Conservation (phyloP, 2,888 invertebrate species). For the Heliconius erato region DNA sequence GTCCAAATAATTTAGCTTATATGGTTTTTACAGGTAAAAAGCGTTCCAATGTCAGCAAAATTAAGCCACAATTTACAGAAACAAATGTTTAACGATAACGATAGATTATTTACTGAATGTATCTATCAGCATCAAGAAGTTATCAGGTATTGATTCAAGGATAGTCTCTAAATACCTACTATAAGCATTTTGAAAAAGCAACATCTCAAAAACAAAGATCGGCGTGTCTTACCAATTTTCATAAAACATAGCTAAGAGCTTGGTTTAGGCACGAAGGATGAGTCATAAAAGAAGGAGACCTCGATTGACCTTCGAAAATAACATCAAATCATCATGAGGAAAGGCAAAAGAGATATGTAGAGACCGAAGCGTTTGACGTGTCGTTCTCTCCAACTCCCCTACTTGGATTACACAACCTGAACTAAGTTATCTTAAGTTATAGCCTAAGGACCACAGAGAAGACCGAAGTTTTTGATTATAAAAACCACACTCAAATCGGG, state of each 20-base stretch:
- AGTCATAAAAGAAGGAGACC: too few species aligned
- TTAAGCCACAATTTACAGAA: conserved; percentile 50
- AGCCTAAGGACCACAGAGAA: too few species aligned
- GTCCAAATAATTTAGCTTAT: neutral
- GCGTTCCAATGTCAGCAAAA: conserved; percentile 55
- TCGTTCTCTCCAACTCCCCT: too few species aligned
- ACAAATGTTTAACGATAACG: conserved; percentile 59
- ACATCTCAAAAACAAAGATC: neutral
- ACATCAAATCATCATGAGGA: too few species aligned
- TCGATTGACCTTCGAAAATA: too few species aligned
- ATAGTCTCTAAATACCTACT: neutral
- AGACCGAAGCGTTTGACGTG: too few species aligned
- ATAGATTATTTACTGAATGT: conserved; percentile 66
- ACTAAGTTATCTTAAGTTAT: too few species aligned
- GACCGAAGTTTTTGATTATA: too few species aligned
- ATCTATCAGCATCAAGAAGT: conserved; percentile 74
- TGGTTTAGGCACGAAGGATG: too few species aligned
- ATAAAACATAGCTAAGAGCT: neutral
- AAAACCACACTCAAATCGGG: too few species aligned
- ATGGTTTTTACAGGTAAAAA: conserved; percentile 61
- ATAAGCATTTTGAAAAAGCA: neutral
- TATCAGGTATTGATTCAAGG: conserved; percentile 58
- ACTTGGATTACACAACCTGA: too few species aligned
- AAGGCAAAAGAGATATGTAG: too few species aligned
- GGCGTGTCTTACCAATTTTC: neutral